phyloP scores from a whole-genome alignment of 2,888 invertebrate species.

The Mycalesis mineus region DNA sequence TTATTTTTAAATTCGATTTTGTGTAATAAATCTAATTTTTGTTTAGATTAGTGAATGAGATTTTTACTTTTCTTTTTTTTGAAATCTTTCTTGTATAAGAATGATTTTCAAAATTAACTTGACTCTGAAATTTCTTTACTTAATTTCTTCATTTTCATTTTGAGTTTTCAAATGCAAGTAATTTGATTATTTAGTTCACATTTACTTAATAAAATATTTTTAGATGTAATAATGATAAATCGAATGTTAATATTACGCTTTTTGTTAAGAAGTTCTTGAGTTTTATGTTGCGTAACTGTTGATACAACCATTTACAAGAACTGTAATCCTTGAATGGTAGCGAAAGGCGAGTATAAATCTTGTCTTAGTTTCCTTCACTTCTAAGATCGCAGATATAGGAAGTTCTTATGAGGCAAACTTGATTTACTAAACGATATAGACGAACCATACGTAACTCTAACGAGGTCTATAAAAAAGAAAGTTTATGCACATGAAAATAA shows the following conservation, averaged over 20 bases:
- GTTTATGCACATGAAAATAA: background rate
- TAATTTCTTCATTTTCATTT: too few relatives aligned
- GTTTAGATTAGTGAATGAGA: too few relatives aligned
- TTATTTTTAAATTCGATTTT: background rate
- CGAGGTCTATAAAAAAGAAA: conserved; percentile 4
- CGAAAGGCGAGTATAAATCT: conserved; percentile 16
- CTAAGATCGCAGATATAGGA: conserved; percentile 29
- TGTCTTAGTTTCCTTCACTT: conserved; percentile 18
- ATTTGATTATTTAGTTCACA: too few relatives aligned
- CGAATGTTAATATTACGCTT: background rate
- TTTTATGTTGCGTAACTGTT: background rate
- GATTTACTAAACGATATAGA: conserved; percentile 12
- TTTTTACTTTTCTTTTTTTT: too few relatives aligned
- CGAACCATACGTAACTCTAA: conserved; percentile 3
- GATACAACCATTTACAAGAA: conserved; percentile 3
- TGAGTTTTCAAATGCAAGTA: too few relatives aligned
- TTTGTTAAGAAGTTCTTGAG: background rate
- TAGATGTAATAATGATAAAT: too few relatives aligned
- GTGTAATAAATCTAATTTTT: too few relatives aligned
- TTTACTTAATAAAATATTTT: too few relatives aligned
- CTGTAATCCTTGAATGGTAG: conserved; percentile 13
- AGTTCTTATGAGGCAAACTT: conserved; percentile 29
- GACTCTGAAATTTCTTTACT: too few relatives aligned
- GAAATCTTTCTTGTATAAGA: too few relatives aligned
- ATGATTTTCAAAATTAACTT: too few relatives aligned